Evolutionary conservation across 92 coral and sea anemone genomes (phyloP).

Genomic region (Plumapathes pennacea): DNA sequence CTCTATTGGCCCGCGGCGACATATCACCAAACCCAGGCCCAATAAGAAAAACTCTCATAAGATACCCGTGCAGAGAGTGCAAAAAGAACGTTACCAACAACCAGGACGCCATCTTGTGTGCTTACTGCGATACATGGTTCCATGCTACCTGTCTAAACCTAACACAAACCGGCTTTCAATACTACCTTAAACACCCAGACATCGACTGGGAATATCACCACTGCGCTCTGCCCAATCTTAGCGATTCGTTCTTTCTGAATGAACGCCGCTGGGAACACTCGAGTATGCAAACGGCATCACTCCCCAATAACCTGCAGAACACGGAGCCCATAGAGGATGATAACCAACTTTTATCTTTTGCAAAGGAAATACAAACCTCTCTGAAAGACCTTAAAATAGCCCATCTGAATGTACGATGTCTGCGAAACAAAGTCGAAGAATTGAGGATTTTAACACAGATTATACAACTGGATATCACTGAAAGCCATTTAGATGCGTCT

Average conservation of each 20-base stretch:
- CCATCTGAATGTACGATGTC: conserved; percentile 7
- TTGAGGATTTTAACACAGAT: conserved; percentile 2
- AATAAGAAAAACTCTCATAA: conserved; percentile 3
- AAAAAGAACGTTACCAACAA: conserved; percentile 19
- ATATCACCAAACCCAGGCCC: conserved; percentile 30
- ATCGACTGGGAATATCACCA: conserved; percentile 29
- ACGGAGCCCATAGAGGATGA: too few relatives aligned
- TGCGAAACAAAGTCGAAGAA: conserved; percentile 30
- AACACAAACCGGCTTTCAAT: conserved; percentile 12
- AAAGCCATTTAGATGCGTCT: conserved; percentile 17
- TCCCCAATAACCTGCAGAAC: too few relatives aligned
- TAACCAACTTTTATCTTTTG: too few relatives aligned
- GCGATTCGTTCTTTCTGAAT: conserved; percentile 22
- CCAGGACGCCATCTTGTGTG: conserved; percentile 52
- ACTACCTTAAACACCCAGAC: conserved; percentile 25
- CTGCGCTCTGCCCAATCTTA: conserved; percentile 28
- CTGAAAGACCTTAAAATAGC: neutral
- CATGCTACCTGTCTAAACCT: conserved; percentile 41
- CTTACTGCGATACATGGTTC: conserved; percentile 24
- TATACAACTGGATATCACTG: conserved; percentile 22
- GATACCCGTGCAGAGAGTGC: conserved; percentile 33
- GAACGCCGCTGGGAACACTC: too few relatives aligned
- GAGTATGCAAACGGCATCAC: too few relatives aligned
- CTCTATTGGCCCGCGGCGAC: conserved; percentile 25
- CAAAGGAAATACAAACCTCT: too few relatives aligned